These are phyloP conservation scores for Liodrosophila aerea DNA, from an alignment of 2,888 invertebrate species.

Conservation along the genomic window DNA sequence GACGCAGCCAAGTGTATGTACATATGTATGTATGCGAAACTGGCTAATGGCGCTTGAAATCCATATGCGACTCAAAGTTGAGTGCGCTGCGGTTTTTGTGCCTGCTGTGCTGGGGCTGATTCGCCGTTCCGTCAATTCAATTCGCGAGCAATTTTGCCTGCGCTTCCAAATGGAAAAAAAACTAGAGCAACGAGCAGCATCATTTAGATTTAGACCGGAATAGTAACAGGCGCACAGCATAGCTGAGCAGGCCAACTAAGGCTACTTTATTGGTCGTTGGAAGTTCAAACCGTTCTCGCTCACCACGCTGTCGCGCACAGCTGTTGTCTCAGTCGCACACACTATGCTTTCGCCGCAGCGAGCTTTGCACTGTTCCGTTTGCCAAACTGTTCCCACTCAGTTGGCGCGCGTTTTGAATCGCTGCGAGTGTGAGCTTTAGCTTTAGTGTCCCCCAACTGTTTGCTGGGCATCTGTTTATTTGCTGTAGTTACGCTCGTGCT, in stretches of 20 bases:
- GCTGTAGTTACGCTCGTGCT: slow-evolving; percentile 23
- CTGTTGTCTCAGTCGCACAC: slow-evolving; percentile 26
- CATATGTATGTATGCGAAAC: slow-evolving; percentile 2
- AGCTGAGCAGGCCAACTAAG: slow-evolving; percentile 22
- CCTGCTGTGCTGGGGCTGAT: slow-evolving; percentile 7
- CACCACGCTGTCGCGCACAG: background rate
- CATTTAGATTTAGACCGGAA: slow-evolving; percentile 83
- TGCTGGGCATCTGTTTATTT: slow-evolving; percentile 15
- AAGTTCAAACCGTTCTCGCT: slow-evolving; percentile 26
- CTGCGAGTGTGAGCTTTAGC: slow-evolving; percentile 21
- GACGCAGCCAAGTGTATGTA: slow-evolving; percentile 5
- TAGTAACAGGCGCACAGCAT: slow-evolving; percentile 79
- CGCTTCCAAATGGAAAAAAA: slow-evolving; percentile 71
- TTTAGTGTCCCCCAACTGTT: slow-evolving; percentile 6
- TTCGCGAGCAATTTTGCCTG: slow-evolving; percentile 43
- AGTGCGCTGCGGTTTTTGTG: slow-evolving; percentile 26
- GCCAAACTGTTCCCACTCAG: slow-evolving; percentile 9
- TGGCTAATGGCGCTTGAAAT: slow-evolving; percentile 47
- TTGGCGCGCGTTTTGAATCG: slow-evolving; percentile 33
- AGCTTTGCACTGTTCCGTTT: slow-evolving; percentile 19
- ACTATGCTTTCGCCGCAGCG: background rate
- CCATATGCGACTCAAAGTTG: slow-evolving; percentile 51
- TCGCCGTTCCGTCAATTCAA: slow-evolving; percentile 43
- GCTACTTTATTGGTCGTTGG: slow-evolving; percentile 27
- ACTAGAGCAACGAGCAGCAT: slow-evolving; percentile 83